phyloP scores from a whole-genome alignment of 2,797 vertebrate species.

The Sebastes trivittatus region DNA sequence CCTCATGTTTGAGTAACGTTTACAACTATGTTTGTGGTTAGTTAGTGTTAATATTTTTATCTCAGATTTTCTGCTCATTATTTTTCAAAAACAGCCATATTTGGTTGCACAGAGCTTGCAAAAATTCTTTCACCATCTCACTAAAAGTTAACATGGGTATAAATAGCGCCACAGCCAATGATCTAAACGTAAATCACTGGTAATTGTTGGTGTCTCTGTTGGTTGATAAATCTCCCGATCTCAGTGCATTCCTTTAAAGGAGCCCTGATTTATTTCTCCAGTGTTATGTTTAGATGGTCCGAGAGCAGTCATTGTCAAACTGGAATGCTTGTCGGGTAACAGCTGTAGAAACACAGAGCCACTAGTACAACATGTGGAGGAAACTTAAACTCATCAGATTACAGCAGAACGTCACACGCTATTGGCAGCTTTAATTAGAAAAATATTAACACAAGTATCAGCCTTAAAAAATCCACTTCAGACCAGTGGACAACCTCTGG shows the following conservation, averaged over 20 bases:
- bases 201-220: neutral
- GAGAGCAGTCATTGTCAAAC: constrained; percentile 27
- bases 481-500: neutral
- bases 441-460: neutral
- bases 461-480: neutral
- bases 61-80: neutral
- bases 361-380: neutral
- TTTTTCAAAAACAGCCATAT: neutral
- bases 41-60: neutral
- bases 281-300: constrained; percentile 32
- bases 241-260: constrained; percentile 32
- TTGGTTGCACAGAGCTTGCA: neutral
- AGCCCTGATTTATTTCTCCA: constrained; percentile 7
- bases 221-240: neutral
- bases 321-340: constrained; percentile 34
- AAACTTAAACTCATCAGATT: neutral
- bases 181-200: neutral
- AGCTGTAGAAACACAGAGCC: constrained; percentile 36
- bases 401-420: neutral
- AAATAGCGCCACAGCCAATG: neutral
- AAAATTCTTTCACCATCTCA: neutral
- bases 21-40: neutral
- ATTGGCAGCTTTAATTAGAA: neutral
- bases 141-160: too few species aligned
- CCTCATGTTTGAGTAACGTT: neutral